These are phyloP conservation scores for Archivesica marissinica DNA, from an alignment of 1,140 invertebrate species.

Conservation along the genomic window DNA sequence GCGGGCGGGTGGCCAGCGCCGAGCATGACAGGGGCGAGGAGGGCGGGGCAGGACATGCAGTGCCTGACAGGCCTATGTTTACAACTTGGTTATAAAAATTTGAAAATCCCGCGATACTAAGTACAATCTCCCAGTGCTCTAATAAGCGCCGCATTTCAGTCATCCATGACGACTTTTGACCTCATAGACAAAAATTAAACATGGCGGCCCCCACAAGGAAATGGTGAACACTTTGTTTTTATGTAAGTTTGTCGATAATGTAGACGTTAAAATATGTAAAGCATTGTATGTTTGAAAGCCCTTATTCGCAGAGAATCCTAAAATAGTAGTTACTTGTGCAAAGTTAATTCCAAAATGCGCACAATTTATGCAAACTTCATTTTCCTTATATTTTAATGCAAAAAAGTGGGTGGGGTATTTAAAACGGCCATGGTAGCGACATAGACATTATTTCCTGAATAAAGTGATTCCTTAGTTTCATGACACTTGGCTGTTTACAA, in stretches of 20 bases:
- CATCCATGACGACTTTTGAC: slow-evolving; percentile 5
- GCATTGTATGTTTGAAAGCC: not conserved
- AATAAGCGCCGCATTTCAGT: not conserved
- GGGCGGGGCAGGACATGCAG: too few relatives aligned
- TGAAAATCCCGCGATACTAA: too few relatives aligned
- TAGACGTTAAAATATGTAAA: not conserved
- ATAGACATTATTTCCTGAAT: not conserved
- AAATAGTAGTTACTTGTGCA: not conserved
- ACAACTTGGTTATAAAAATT: too few relatives aligned
- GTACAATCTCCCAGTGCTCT: too few relatives aligned
- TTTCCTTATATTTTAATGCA: not conserved
- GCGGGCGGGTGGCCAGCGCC: too few relatives aligned
- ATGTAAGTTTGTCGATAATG: not conserved
- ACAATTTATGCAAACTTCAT: not conserved
- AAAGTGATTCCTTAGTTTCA: not conserved
- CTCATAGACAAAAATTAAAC: not conserved
- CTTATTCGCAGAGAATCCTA: not conserved
- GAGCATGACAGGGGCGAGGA: too few relatives aligned
- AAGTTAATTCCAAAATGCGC: not conserved
- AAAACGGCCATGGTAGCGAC: not conserved
- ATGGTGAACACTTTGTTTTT: too few relatives aligned
- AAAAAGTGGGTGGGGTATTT: slow-evolving; percentile 1
- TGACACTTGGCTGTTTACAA: not conserved
- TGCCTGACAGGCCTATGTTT: too few relatives aligned
- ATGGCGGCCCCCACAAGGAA: slow-evolving; percentile 28